These are phyloP conservation scores for Salvelinus fontinalis DNA, from an alignment of 2,113 vertebrate species.

Conservation along the genomic window DNA sequence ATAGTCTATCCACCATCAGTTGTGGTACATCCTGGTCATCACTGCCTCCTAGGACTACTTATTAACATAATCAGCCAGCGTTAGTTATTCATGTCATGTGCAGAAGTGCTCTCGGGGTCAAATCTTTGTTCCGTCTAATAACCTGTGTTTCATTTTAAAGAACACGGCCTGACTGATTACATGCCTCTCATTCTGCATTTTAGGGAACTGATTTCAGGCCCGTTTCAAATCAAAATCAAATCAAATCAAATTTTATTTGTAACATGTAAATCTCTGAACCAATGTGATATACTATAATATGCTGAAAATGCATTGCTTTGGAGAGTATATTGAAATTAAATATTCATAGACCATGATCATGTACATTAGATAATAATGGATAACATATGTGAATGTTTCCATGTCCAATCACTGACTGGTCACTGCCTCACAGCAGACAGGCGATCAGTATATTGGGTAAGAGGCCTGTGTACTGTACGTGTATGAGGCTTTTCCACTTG, in stretches of 20 bases:
- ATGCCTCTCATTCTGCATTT: conserved; percentile 72
- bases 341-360: conserved; percentile 32
- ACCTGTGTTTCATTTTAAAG: conserved; percentile 83
- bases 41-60: conserved; percentile 58
- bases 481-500: conserved; percentile 57
- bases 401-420: conserved; percentile 28
- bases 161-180: conserved; percentile 75
- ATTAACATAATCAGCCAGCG: conserved; percentile 80
- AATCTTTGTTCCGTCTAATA: conserved; percentile 80
- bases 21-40: conserved; percentile 68
- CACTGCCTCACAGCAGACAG: conserved; percentile 8
- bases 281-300: conserved; percentile 37
- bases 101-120: conserved; percentile 74
- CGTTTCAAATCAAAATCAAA: conserved; percentile 51
- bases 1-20: conserved; percentile 63
- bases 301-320: conserved; percentile 42
- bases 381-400: conserved; percentile 26
- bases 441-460: conserved; percentile 9
- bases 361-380: conserved; percentile 15
- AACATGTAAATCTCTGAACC: conserved; percentile 23
- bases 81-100: conserved; percentile 81
- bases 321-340: conserved; percentile 12
- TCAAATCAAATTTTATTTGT: too few relatives aligned
- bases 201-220: conserved; percentile 50
- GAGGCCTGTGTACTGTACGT: conserved; percentile 7